A percentile compares a stretch with the other conserved stretches of the same genome.
These are phyloP conservation scores for Pantherophis guttatus DNA, from an alignment of 2,113 vertebrate genomes.

Conservation along the genomic window DNA sequence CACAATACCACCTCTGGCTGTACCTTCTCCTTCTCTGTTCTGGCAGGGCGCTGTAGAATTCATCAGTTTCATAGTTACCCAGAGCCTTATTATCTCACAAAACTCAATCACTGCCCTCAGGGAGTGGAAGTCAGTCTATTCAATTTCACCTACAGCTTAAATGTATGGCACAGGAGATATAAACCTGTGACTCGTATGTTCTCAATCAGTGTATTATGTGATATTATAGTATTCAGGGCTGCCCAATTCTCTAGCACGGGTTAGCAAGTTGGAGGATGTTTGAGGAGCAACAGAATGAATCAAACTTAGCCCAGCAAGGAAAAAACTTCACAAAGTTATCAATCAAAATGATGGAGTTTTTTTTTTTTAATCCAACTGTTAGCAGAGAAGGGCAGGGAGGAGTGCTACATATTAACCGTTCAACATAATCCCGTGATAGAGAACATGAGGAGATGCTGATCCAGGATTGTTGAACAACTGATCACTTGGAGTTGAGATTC, in stretches of 20 bases:
- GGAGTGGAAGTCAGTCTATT: neutral
- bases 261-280: neutral
- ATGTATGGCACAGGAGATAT: neutral
- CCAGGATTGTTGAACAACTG: neutral
- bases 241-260: neutral
- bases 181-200: neutral
- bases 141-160: neutral
- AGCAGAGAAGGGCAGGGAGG: neutral
- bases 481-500: neutral
- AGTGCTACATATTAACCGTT: neutral
- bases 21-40: neutral
- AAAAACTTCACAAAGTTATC: neutral
- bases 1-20: no score
- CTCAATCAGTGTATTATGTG: neutral
- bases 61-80: neutral
- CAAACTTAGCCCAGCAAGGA: neutral
- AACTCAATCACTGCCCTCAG: neutral
- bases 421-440: neutral
- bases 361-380: neutral
- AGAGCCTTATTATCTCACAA: neutral
- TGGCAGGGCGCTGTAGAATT: neutral
- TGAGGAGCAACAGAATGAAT: neutral
- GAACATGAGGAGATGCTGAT: neutral
- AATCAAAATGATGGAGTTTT: neutral
- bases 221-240: neutral